Evolutionary conservation across 2,113 vertebrate genomes (phyloP), one percentile per base, ranked within the genome.

Genomic region (Triplophysa siluroides): DNA sequence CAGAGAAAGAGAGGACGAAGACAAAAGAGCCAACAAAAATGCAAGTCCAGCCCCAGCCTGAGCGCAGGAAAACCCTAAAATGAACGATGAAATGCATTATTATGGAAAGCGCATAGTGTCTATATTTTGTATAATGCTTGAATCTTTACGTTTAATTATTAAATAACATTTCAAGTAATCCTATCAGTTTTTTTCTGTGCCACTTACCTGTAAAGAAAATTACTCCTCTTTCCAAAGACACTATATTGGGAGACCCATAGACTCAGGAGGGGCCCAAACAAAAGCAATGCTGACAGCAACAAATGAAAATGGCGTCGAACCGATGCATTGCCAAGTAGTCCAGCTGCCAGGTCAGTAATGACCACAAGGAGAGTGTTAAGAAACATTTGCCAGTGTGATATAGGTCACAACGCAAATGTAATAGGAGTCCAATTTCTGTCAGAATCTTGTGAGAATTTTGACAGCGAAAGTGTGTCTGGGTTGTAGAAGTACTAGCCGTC

Each of bases 31-130:
- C 95, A 0, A 92, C 86, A 64, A 96, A 94, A 79, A 95, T 81
- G 79, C 93, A 95, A 6, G 95, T 96, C 95, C 96, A 97, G 66
- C 95, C 95, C 93, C 95, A 96, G 2, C 95, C 94, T 0, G 95
- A 96, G 68, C 92, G 90, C 85, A 96, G 87, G 87, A 96, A 95
- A 47, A 94, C 90, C 89, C 96, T 96, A 90, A 29, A 45, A 74
- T 21, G 2, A 80, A 1, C 71, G 1, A 80, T 24, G 60, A 19
- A 8, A 61, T 18, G 11, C 10, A 45, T 12, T 13, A 24, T 13
- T 54, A 54, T 54, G 19, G 29, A 71, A 10, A 2, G 1, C 16
- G 13, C 13, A 45, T 12, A 47, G 21, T 41, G 58, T 26, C 12
- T 62, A 3, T 19, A 13, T 65, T 16, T 61, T 14, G 14, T 50